Percentiles rank a stretch among this genome's conserved stretches.
phyloP scores from a whole-genome alignment of 2,888 invertebrate species.

The Parasteatoda lunata region DNA sequence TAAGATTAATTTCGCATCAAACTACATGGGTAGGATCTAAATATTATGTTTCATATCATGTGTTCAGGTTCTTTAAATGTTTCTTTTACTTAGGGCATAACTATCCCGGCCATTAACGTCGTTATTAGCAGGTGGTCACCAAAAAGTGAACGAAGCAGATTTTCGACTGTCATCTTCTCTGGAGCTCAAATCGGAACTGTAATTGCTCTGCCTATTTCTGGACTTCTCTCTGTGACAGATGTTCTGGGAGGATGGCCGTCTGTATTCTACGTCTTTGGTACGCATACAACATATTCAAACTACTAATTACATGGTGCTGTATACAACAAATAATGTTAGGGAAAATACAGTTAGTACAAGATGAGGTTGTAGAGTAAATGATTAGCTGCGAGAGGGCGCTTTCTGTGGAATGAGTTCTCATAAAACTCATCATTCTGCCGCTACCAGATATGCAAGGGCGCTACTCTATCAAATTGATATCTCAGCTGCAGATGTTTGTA shows the following conservation, averaged over 20 bases:
- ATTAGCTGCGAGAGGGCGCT: too few species aligned
- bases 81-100: conserved; percentile 80
- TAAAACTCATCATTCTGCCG: too few species aligned
- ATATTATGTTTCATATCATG: not conserved
- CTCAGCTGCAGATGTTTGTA: too few species aligned
- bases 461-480: too few species aligned
- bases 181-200: conserved; percentile 90
- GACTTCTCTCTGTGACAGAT: conserved; percentile 3
- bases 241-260: conserved; percentile 29
- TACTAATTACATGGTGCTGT: too few species aligned
- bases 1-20: not conserved
- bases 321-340: too few species aligned
- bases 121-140: conserved; percentile 92
- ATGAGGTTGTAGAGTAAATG: too few species aligned
- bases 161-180: conserved; percentile 88
- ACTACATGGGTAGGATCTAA: not conserved
- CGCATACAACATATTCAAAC: not conserved
- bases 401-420: too few species aligned
- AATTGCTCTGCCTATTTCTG: conserved; percentile 81
- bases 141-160: conserved; percentile 83
- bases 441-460: too few species aligned
- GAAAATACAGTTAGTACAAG: too few species aligned
- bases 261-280: conserved; percentile 23
- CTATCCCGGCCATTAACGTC: conserved; percentile 87
- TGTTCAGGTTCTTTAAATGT: not conserved